Base-by-base conservation (phyloP, 2,888 invertebrate species). In the Cataglyphis albicans region DNA sequence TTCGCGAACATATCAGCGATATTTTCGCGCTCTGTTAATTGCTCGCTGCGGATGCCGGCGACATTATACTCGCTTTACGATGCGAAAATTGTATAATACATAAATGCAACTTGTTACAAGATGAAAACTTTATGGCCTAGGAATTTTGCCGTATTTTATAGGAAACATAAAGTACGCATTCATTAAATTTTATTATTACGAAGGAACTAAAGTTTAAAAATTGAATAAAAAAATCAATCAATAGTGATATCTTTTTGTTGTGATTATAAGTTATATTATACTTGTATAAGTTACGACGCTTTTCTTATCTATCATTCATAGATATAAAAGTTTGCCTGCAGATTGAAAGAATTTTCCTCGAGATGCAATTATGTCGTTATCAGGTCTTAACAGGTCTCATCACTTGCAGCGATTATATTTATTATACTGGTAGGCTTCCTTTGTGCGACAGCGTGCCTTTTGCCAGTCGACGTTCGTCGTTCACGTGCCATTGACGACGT, bases 401-500 rank as follows among this genome's bases (percentile, higher is more conserved):
- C 91, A 90, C 83, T 87, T 89, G 87, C 83, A 76, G 83, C 75
- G 76, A 65, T 25, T 64, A 61, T 83, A 88, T 87, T 86, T 87
- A 87, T 89, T 86, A 84, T 83, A 83, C 64, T 75, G 75, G 57
- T 59, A 72, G 70, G 84, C 87, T 90, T 88, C 78, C 86, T 86
- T 73, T 81, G 67, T 82, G 76, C 65, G 81, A 80, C 73, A 84
- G 86, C 84, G 88, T 89, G 88, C 81, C 80, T 82, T 85, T 89
- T 72, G 82, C 86, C 82, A 83, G 85, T 81, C 86, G 85, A 83
- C 85, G 86, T 80, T 55, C 75, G 78, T 86, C 88, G 81, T 85
- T 86, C 91, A 91, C 89, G 90, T 89, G 92, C 88, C 81, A 68
- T 76, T 78, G 78, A 65, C 82, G 88, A 88, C 93, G 92, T 93